Conservation (phyloP, 1,140 invertebrate genomes). For the Arctopsyche grandis region DNA sequence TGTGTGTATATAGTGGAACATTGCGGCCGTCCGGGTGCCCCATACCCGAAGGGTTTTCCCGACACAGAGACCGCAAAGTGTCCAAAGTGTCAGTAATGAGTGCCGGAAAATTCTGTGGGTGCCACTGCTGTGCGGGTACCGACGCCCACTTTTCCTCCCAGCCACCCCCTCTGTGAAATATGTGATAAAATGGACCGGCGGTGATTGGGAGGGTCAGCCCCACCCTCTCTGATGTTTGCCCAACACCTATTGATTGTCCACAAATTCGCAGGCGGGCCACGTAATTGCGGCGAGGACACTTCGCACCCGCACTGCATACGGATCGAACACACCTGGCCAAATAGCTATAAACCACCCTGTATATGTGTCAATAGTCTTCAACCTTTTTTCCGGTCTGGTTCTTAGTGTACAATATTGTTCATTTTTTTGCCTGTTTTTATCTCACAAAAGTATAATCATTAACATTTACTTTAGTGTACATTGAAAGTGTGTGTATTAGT, state of each 20-base stretch:
- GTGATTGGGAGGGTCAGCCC: neutral
- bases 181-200: constrained; percentile 1
- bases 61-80: neutral
- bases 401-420: too few species aligned
- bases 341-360: neutral
- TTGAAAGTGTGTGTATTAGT: too few species aligned
- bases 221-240: constrained; percentile 8
- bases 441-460: too few species aligned
- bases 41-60: neutral
- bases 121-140: neutral
- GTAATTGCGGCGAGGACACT: constrained; percentile 49
- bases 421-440: too few species aligned
- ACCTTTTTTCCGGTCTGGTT: too few species aligned
- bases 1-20: neutral
- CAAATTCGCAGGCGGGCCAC: constrained; percentile 49
- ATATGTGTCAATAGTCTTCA: neutral
- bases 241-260: constrained; percentile 39
- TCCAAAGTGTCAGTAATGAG: constrained; percentile 21
- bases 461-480: too few species aligned
- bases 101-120: constrained; percentile 10
- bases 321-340: constrained; percentile 16
- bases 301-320: constrained; percentile 36
- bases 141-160: too few species aligned
- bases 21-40: neutral
- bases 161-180: neutral